Base-by-base conservation (phyloP, 2,113 vertebrate species). In the Myotis davidii region DNA sequence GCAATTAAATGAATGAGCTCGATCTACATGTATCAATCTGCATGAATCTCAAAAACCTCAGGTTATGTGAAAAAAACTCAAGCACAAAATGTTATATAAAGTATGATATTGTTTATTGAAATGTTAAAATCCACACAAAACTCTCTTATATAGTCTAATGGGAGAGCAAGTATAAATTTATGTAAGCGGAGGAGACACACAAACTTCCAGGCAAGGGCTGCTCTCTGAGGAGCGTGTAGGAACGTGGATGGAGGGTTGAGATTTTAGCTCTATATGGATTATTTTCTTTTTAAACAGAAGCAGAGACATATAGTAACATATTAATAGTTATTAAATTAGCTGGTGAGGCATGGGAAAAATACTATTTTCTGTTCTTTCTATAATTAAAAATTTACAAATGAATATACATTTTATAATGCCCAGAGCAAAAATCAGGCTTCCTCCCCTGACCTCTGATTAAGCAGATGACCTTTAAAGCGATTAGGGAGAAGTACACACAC, bases 381-480 rank as follows among this genome's bases (percentile, higher is more conserved):
- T 94, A 96, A 86, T 97, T 97, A 96, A 97, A 96, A 96, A 97
- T 97, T 96, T 97, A 96, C 42, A 87, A 96, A 14, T 50, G 59
- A 81, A 94, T 79, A 91, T 84, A 93, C 32, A 79, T 50, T 89
- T 87, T 95, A n/a, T 39, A 86, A 86, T 52, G 29, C 37, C 50
- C 16, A 93, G 65, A 89, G 65, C 61, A 94, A 76, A 11, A 93
- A 45, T 93, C 52, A 93, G 34, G 9, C 29, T 93, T 86, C 32
- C 2, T 86, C 27, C 17, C 17, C 29, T 59, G 54, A 96, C 27
- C 37, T 29, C 70, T 65, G 34, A 56, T 52, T 85, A 90, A 92
- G 25, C 27, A 96, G 27, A 83, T 78, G 65, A 88, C 5, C 32
- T 85, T 3, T 79, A 91, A 90, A 93, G 78, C 45, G 78, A 34